These are phyloP conservation scores for Pogonomyrmex barbatus DNA, from an alignment of 1,140 invertebrate genomes.

Conservation along the genomic window DNA sequence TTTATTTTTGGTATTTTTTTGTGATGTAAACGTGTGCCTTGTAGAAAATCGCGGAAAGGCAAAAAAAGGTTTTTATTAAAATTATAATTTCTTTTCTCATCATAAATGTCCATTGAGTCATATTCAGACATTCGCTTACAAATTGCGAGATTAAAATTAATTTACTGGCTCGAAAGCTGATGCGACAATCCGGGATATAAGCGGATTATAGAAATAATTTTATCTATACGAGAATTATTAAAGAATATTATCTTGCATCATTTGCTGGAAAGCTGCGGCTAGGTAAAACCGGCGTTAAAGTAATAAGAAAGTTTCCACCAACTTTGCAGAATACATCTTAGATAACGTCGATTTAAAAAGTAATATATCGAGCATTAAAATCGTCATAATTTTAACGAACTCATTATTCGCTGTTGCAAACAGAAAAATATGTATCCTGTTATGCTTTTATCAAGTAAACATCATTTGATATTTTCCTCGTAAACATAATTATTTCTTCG, in stretches of 20 bases:
- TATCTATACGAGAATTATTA: conserved; percentile 30
- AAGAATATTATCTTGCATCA: background rate
- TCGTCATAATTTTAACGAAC: background rate
- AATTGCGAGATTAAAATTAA: conserved; percentile 25
- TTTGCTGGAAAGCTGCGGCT: background rate
- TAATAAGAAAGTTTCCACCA: conserved; percentile 52
- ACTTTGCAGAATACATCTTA: conserved; percentile 11
- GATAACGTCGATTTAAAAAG: conserved; percentile 16
- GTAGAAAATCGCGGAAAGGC: background rate
- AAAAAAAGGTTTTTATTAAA: background rate
- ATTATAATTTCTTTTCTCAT: background rate
- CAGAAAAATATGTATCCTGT: background rate
- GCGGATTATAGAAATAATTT: background rate
- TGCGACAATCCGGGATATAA: background rate
- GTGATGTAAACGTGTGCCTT: background rate
- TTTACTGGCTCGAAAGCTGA: background rate
- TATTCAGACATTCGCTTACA: background rate
- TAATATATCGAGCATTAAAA: conserved; percentile 13
- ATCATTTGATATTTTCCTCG: background rate
- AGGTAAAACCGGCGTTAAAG: conserved; percentile 17
- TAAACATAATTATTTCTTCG: background rate
- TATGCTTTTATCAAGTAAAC: background rate
- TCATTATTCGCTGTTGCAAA: background rate
- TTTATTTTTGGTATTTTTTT: background rate
- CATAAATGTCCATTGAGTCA: background rate